phyloP scores from a whole-genome alignment of 2,113 vertebrate genomes.

The Nerophis lumbriciformis region DNA sequence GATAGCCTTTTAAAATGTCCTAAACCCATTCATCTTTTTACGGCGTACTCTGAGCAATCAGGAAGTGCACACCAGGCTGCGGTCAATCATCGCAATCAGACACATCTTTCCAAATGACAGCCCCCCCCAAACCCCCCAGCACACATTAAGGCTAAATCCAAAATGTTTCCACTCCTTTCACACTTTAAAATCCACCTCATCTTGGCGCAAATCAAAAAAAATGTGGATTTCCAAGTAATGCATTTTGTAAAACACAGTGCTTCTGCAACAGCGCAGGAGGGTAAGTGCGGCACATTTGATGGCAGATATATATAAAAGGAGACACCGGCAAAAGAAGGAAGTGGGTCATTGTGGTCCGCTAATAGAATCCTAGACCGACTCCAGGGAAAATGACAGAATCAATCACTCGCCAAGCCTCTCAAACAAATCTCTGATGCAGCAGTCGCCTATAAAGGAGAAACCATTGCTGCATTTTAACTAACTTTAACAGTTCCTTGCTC shows the following conservation, averaged over 20 bases:
- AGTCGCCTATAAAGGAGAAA: too few species aligned
- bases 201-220: too few species aligned
- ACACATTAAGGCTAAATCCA: background rate
- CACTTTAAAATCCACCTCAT: background rate
- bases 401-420: constrained; percentile 3
- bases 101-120: constrained; percentile 17
- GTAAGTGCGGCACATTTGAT: background rate
- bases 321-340: constrained; percentile 11
- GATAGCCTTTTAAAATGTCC: constrained; percentile 47
- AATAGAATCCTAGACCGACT: constrained; percentile 28
- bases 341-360: constrained; percentile 37
- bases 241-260: background rate
- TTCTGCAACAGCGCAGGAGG: background rate
- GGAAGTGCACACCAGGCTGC: constrained; percentile 13
- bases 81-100: constrained; percentile 27
- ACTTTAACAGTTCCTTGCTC: too few species aligned
- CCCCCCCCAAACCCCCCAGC: background rate
- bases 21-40: constrained; percentile 48
- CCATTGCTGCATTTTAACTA: too few species aligned
- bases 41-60: constrained; percentile 46
- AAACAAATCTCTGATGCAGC: background rate
- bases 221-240: too few species aligned
- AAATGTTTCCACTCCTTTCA: background rate
- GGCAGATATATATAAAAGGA: constrained; percentile 1
- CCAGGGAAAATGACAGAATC: constrained; percentile 12